A percentile compares a stretch with the other conserved stretches of the same genome.
Evolutionary conservation across 1,140 invertebrate species (phyloP).

Genomic region (Asbolus verrucosus): DNA sequence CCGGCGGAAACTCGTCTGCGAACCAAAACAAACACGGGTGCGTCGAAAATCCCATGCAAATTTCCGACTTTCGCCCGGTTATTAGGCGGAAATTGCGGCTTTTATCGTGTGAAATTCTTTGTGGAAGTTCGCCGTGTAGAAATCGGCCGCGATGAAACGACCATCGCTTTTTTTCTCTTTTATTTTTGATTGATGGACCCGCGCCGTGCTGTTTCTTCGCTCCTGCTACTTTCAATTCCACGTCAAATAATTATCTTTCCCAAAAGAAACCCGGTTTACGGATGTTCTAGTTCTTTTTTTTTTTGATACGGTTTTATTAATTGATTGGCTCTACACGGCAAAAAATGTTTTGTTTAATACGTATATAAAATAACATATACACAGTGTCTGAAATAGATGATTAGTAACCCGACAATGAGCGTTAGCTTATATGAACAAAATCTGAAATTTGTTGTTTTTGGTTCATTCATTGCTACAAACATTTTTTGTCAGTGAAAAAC

Average conservation of each 20-base stretch:
- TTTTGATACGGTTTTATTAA: no score
- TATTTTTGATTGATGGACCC: conserved; percentile 27
- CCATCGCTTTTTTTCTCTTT: conserved; percentile 15
- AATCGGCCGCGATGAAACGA: conserved; percentile 11
- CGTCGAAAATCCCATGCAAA: conserved; percentile 8
- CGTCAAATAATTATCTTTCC: conserved; percentile 13
- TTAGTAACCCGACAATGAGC: no score
- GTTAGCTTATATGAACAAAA: no score
- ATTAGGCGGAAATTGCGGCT: conserved; percentile 20
- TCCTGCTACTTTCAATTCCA: conserved; percentile 25
- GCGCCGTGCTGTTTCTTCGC: conserved; percentile 9
- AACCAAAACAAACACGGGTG: conserved; percentile 38
- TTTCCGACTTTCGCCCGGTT: not conserved
- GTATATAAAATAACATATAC: no score
- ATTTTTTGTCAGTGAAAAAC: no score
- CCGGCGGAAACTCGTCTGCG: conserved; percentile 9
- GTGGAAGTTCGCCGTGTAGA: conserved; percentile 25
- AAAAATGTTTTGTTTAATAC: no score
- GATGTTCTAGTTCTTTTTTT: conserved; percentile 24
- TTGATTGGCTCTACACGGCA: no score
- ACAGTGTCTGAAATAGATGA: no score
- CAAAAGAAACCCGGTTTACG: conserved; percentile 12
- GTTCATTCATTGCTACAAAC: no score
- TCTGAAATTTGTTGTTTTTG: no score
- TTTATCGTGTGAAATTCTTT: conserved; percentile 31